These are phyloP conservation scores for Terebella lapidaria DNA, from an alignment of 2,888 invertebrate species.

Conservation along the genomic window DNA sequence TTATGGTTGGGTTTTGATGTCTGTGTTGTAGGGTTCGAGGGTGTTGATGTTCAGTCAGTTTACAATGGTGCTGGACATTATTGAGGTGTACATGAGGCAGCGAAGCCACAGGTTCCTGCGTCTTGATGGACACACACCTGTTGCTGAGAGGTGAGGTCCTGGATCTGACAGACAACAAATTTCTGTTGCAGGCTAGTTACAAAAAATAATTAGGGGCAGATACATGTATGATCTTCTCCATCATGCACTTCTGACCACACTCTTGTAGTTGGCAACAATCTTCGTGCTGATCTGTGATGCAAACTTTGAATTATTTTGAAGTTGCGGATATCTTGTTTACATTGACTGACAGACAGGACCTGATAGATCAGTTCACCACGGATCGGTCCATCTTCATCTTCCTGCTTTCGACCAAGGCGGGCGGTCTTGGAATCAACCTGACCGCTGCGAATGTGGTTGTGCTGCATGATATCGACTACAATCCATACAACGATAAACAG, in stretches of 20 bases:
- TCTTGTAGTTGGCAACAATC: no score
- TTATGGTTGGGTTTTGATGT: no score
- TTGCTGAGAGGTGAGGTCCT: constrained; percentile 41
- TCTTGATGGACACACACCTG: constrained; percentile 82
- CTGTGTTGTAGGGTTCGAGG: constrained; percentile 51
- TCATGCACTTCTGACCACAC: no score
- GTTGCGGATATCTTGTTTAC: no score
- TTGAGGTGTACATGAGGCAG: constrained; percentile 80
- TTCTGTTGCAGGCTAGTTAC: no score
- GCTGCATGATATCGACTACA: constrained; percentile 96
- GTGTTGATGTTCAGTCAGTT: constrained; percentile 95
- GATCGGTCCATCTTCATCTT: constrained; percentile 80
- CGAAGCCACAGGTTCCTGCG: constrained; percentile 70
- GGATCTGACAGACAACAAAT: background rate
- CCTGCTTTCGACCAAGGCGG: constrained; percentile 85
- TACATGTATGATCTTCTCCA: no score
- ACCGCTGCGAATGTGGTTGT: constrained; percentile 87
- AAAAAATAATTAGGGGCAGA: no score
- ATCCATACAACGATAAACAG: constrained; percentile 95
- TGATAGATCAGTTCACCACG: constrained; percentile 83
- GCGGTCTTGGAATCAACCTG: constrained; percentile 59
- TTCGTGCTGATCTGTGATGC: no score
- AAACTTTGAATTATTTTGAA: no score
- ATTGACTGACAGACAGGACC: constrained; percentile 74
- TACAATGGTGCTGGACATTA: constrained; percentile 86